Evolutionary conservation across 2,888 invertebrate species (phyloP), one percentile per base, ranked within the genome.

Genomic region (Drosophila nr. fundita): DNA sequence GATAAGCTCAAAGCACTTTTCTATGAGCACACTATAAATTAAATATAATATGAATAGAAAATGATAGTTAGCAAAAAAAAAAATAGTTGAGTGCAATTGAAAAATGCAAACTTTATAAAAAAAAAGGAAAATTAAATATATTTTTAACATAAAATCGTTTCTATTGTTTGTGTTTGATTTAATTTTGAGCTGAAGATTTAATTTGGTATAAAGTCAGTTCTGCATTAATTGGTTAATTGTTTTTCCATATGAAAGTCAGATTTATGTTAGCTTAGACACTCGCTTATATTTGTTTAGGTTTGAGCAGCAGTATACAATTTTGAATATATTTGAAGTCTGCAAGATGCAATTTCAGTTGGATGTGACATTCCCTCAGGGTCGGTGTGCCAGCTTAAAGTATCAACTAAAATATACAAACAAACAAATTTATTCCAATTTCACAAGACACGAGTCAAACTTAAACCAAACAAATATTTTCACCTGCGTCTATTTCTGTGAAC

Each of bases 381-480:
- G 53, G 27, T 29, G 45, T 67, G 54, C 0, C 4, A 64, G 53
- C 27, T 52, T 13, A 58, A 55, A 49, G 80, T 80, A 80, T 76
- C 77, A 77, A 70, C 58, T 70, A 66, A 57, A 76, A 63, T 66
- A 63, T 52, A 13, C 15, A 71, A 78, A 62, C 71, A 68, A 73
- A 40, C 70, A 62, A 69, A 86, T 78, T 73, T 73, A 73, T 78
- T 66, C 73, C 72, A 87, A 76, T 81, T 83, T 73, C 54, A 58
- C 64, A 52, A 24, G 30, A 34, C 54, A 48, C 57, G 63, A 80
- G 80, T 80, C 86, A 83, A 80, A 80, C 76, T 73, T 50, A 73
- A 72, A 75, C 68, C 69, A 73, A 83, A 78, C 82, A 85, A 83
- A 83, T 85, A 80, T 75, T 64, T 52, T 58, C 45, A 70, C 69